phyloP scores from a whole-genome alignment of 2,888 invertebrate genomes.

The Epinotia ramella region DNA sequence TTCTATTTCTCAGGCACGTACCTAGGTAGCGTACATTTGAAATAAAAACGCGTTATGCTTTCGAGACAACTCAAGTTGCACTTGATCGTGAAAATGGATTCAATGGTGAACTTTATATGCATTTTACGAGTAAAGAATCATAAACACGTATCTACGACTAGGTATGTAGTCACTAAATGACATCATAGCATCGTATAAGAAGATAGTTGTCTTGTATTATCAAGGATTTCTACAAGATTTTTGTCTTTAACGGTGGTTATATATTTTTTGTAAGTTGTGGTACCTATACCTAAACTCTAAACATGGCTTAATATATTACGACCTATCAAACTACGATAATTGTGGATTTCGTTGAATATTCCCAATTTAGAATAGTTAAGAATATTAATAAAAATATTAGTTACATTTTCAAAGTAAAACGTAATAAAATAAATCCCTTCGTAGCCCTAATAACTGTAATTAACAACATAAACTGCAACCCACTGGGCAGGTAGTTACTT shows the following conservation, averaged over 20 bases:
- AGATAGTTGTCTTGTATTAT: constrained; percentile 4
- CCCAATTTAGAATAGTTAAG: too few species aligned
- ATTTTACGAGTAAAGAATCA: constrained; percentile 30
- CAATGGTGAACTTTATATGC: constrained; percentile 14
- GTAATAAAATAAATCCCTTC: not conserved
- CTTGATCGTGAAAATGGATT: constrained; percentile 8
- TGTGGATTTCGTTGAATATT: too few species aligned
- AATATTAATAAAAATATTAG: too few species aligned
- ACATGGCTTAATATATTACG: too few species aligned
- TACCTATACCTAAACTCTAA: too few species aligned
- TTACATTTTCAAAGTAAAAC: not conserved
- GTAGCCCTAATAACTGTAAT: constrained; percentile 2
- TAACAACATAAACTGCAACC: not conserved
- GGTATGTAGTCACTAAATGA: constrained; percentile 12
- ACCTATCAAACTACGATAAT: too few species aligned
- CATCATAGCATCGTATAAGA: constrained; percentile 28
- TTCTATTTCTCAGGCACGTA: not conserved
- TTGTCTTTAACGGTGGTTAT: not conserved
- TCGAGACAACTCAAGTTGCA: not conserved
- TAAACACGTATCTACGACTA: constrained; percentile 19
- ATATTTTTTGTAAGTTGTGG: too few species aligned
- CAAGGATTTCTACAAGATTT: constrained; percentile 25
- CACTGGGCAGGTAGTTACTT: not conserved
- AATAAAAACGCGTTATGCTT: not conserved
- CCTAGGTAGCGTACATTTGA: not conserved